Evolutionary conservation across 2,888 invertebrate genomes (phyloP), one percentile per base, ranked within the genome.

Genomic region (Brachycybe producta): DNA sequence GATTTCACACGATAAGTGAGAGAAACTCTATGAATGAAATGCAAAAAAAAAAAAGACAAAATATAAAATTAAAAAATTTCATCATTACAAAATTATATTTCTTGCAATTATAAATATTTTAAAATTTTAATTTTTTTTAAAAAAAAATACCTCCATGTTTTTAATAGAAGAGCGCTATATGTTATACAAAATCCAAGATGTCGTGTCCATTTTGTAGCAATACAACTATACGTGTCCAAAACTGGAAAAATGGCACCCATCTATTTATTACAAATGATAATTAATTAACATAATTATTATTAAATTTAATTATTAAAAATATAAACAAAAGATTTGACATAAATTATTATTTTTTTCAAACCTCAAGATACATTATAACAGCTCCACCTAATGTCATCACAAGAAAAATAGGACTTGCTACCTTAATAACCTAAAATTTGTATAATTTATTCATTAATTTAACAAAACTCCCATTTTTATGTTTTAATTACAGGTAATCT

Each of bases 171-270:
- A 7, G 91, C 88, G 8, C 90, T 90, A 65, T 91, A 92, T 1
- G 91, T 87, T 53, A 92, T 78, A 62, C 86, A 86, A 65, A 92
- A 92, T 28, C 92, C 92, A 69, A 91, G 75, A 69, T 92, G 90
- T 4, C 90, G 75, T 1, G 86, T 83, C 91, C 91, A 91, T 67
- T 90, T 88, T 7, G 87, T 86, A 7, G 85, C 82, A 57, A 88
- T 82, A 66, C 92, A 92, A 30, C 84, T 80, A 59, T 81, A 80
- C 61, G 77, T 77, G 62, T 86, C 86, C 61, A 90, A 70, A 41
- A 86, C 84, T 7, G 87, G 85, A 66, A 87, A 91, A 63, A 90
- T 85, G 24, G 88, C 84, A 38, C 86, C 86, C 84, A 90, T 90
- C 88, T 90, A 68, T 8, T 70, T 68, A 57, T 52, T 51, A 52